These are phyloP conservation scores for Timandra comae DNA, from an alignment of 2,888 invertebrate species.

Conservation along the genomic window DNA sequence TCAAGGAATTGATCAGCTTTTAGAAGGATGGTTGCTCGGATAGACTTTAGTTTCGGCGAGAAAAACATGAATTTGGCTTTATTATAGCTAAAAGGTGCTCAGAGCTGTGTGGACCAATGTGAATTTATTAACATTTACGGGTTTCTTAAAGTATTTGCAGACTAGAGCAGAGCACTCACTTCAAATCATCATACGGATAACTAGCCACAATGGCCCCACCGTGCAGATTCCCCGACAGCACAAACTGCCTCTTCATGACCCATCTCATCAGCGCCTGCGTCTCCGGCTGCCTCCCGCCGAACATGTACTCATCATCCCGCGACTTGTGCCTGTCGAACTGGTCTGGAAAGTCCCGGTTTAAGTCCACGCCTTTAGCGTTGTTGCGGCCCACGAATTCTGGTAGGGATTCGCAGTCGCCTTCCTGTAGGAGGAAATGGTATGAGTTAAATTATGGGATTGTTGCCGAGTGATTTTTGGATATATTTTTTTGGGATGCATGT, in stretches of 20 bases:
- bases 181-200: constrained; percentile 95
- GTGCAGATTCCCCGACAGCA: constrained; percentile 95
- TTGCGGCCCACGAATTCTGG: constrained; percentile 82
- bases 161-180: constrained; percentile 78
- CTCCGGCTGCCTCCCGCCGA: constrained; percentile 86
- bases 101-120: too few relatives aligned
- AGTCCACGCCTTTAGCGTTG: constrained; percentile 88
- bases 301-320: constrained; percentile 62
- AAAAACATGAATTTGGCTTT: too few relatives aligned
- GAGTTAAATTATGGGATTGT: not conserved
- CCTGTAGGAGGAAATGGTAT: constrained; percentile 59
- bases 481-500: too few relatives aligned
- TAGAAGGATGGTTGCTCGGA: too few relatives aligned
- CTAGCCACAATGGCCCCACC: constrained; percentile 99
- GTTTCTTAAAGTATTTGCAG: too few relatives aligned
- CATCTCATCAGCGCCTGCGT: constrained; percentile 92
- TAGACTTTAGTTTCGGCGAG: too few relatives aligned
- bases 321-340: constrained; percentile 79
- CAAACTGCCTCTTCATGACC: constrained; percentile 91
- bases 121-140: too few relatives aligned
- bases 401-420: constrained; percentile 86
- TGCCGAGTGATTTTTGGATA: constrained; percentile 2
- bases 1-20: too few relatives aligned
- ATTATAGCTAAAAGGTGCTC: too few relatives aligned
- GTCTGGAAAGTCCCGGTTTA: constrained; percentile 96